Base-by-base conservation (phyloP, 2,797 vertebrate genomes). In the Neomorphus geoffroyi region DNA sequence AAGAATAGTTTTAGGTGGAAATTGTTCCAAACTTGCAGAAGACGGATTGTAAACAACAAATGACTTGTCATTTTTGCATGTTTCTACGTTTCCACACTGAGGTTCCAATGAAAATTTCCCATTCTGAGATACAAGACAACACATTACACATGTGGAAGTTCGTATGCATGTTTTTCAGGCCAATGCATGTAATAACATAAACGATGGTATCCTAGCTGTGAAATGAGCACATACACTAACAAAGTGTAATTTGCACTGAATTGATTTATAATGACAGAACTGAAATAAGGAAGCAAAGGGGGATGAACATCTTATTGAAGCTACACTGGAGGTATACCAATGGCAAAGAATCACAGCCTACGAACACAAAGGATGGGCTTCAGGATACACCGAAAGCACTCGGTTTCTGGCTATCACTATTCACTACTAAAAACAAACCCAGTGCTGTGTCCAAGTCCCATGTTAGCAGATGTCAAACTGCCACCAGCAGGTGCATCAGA, bases 401-500 rank as follows among this genome's bases (percentile, higher is more conserved):
- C 5, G 5, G 22, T 62, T 77, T 81, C 51, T 62, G 24, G 11
- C 11, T 56, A 46, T 46, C 33, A n/a, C 41, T 72, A 65, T 19
- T 41, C 11, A 77, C 78, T 71, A 37, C 26, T 46, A 23, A 91
- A 85, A 92, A 97, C 98, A 90, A 91, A 99, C 99, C 99, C 94
- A 99, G 64, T 62, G 98, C 98, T 46, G 97, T 97, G 57, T 97
- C 98, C 93, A 99, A 98, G 96, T 96, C 97, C 96, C 98, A 99
- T 18, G 98, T 98, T 80, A 99, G 96, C 33, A 99, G 98, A 92
- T 99, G 99, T 96, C 99, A 98, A 93, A 98, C 93, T 6, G 98
- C 99, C 93, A 99, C 99, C 93, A 99, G 96, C 72, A 98, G 97
- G 74, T 99, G 99, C 83, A 99, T 95, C 95, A 99, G 78, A 91